phyloP scores from a whole-genome alignment of 1,140 invertebrate genomes.

The Neodiprion lecontei region DNA sequence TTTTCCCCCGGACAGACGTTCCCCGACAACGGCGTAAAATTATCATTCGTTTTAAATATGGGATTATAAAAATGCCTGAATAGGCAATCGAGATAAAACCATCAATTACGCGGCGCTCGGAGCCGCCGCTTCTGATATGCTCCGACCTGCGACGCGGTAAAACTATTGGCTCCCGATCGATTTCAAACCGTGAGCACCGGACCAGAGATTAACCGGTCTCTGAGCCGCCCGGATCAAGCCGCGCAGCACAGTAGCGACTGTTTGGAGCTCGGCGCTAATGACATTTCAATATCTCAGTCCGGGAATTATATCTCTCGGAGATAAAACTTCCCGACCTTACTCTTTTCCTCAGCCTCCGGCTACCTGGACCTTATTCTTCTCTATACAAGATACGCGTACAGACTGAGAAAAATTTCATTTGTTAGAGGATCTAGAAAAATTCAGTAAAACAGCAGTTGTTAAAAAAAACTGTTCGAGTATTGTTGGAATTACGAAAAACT shows the following conservation, averaged over 20 bases:
- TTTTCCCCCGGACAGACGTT: no score
- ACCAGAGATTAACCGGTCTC: not conserved
- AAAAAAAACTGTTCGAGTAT: no score
- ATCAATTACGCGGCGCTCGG: slow-evolving; percentile 1
- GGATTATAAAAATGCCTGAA: slow-evolving; percentile 17
- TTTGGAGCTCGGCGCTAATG: slow-evolving; percentile 7
- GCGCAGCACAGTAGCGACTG: not conserved
- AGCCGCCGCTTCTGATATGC: not conserved
- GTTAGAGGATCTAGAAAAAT: no score
- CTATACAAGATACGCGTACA: no score
- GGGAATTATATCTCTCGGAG: no score
- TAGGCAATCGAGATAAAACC: slow-evolving; percentile 12
- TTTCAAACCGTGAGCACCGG: not conserved
- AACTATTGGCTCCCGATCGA: slow-evolving; percentile 1
- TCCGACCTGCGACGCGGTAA: not conserved
- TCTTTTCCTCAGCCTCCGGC: no score
- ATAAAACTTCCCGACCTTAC: no score
- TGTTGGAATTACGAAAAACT: no score
- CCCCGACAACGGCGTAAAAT: not conserved
- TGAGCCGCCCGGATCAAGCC: not conserved
- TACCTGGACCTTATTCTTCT: no score
- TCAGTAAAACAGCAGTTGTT: no score
- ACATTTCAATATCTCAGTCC: slow-evolving; percentile 7
- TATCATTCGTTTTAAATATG: not conserved
- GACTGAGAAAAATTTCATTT: no score